Conservation (phyloP, 2,797 vertebrate genomes). For the Kryptolebias ocellatus region DNA sequence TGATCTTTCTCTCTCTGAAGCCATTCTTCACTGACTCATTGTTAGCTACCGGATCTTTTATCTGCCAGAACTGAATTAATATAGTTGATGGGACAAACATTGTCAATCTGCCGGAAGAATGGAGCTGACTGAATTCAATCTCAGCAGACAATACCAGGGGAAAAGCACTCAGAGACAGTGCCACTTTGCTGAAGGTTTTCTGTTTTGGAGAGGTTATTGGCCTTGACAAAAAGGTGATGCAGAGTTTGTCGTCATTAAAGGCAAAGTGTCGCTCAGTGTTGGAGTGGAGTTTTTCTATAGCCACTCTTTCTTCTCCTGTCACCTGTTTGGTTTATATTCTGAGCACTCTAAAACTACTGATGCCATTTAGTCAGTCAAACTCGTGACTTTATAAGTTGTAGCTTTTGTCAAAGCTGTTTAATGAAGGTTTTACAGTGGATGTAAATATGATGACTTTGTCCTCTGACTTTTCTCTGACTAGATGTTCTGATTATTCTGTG, state of each 20-base stretch:
- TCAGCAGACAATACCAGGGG: constrained; percentile 77
- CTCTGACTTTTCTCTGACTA: constrained; percentile 63
- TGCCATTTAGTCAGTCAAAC: constrained; percentile 9
- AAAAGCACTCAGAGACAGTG: constrained; percentile 65
- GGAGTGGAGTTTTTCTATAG: constrained; percentile 33
- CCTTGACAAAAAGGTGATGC: constrained; percentile 71
- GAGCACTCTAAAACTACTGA: constrained; percentile 17
- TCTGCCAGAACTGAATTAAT: constrained; percentile 82
- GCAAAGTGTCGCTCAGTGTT: constrained; percentile 49
- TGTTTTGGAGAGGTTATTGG: constrained; percentile 76
- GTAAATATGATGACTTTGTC: constrained; percentile 59
- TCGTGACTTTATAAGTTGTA: constrained; percentile 31
- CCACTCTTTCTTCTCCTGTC: constrained; percentile 17
- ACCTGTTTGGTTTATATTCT: constrained; percentile 28
- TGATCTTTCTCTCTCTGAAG: constrained; percentile 39
- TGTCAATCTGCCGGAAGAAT: constrained; percentile 84
- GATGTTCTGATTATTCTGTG: constrained; percentile 62
- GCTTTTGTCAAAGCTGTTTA: constrained; percentile 80
- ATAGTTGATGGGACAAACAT: constrained; percentile 82
- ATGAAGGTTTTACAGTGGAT: constrained; percentile 51
- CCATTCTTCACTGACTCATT: constrained; percentile 77
- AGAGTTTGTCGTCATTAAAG: constrained; percentile 76
- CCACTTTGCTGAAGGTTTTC: constrained; percentile 71
- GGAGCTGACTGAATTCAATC: constrained; percentile 82
- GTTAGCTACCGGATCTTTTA: constrained; percentile 79